Evolutionary conservation across 2,888 invertebrate genomes (phyloP).

Genomic region (Spisula subtruncata): DNA sequence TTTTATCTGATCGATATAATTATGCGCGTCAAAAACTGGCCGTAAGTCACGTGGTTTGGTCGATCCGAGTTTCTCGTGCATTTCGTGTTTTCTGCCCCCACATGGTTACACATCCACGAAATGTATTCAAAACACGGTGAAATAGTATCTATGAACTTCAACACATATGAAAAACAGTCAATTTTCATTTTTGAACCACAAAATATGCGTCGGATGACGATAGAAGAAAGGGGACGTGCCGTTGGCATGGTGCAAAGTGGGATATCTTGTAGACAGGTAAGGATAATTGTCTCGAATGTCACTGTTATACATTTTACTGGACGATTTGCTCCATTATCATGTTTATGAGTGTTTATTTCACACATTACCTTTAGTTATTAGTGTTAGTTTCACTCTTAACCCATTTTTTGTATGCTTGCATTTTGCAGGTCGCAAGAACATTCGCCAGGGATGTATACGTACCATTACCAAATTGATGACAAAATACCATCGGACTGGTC

Average conservation of each 20-base stretch:
- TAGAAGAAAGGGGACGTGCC: slow-evolving; percentile 44
- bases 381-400: neutral
- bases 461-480: neutral
- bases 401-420: neutral
- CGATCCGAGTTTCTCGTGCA: too few relatives aligned
- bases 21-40: too few relatives aligned
- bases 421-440: neutral
- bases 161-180: too few relatives aligned
- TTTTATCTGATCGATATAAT: too few relatives aligned
- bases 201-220: slow-evolving; percentile 31
- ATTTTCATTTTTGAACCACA: too few relatives aligned
- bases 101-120: too few relatives aligned
- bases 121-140: too few relatives aligned
- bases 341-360: neutral
- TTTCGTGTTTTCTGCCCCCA: too few relatives aligned
- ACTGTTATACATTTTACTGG: neutral
- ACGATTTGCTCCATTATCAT: neutral
- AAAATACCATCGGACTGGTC: slow-evolving; percentile 11
- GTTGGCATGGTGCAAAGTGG: slow-evolving; percentile 39
- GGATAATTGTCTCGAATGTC: neutral
- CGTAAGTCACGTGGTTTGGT: too few relatives aligned
- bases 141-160: too few relatives aligned
- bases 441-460: slow-evolving; percentile 25
- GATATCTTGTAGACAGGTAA: neutral
- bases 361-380: neutral